phyloP scores from a whole-genome alignment of 2,888 invertebrate genomes.

The Cremastobaeus sp. region DNA sequence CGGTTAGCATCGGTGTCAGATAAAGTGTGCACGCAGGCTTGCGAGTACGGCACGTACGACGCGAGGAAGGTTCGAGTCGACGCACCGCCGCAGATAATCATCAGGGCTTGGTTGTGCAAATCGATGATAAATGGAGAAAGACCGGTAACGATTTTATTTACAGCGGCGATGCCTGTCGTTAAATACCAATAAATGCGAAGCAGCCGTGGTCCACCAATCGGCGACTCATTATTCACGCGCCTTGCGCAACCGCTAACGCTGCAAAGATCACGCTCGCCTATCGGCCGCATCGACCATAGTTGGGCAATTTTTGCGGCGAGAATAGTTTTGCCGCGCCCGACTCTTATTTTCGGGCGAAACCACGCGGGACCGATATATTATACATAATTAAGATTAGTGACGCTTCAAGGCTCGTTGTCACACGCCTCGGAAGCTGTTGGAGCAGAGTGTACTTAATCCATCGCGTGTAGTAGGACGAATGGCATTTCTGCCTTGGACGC shows the following conservation, averaged over 20 bases:
- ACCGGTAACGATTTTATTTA: slow-evolving; percentile 44
- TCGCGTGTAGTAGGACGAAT: slow-evolving; percentile 44
- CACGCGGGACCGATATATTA: slow-evolving; percentile 47
- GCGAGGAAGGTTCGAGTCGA: slow-evolving; percentile 40
- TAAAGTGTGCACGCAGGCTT: slow-evolving; percentile 16
- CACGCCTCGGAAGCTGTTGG: slow-evolving; percentile 49
- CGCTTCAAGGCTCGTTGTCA: slow-evolving; percentile 53
- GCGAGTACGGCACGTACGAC: slow-evolving; percentile 10
- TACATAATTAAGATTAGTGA: slow-evolving; percentile 56
- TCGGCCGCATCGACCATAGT: too few relatives aligned
- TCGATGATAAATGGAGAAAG: slow-evolving; percentile 56
- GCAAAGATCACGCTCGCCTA: too few relatives aligned
- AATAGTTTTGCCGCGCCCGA: slow-evolving; percentile 25
- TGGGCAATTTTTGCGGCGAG: slow-evolving; percentile 13
- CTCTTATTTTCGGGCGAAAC: slow-evolving; percentile 45
- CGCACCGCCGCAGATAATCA: slow-evolving; percentile 50
- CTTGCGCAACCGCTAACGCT: not conserved
- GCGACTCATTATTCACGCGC: slow-evolving; percentile 4
- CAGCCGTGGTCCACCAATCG: slow-evolving; percentile 1
- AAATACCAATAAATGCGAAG: slow-evolving; percentile 44
- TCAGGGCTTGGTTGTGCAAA: slow-evolving; percentile 57
- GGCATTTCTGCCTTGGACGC: slow-evolving; percentile 54
- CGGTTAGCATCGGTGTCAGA: slow-evolving; percentile 17
- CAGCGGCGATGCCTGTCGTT: slow-evolving; percentile 39
- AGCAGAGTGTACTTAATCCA: slow-evolving; percentile 49